Base-by-base conservation (phyloP, 2,113 vertebrate genomes). In the Apteryx mantelli region DNA sequence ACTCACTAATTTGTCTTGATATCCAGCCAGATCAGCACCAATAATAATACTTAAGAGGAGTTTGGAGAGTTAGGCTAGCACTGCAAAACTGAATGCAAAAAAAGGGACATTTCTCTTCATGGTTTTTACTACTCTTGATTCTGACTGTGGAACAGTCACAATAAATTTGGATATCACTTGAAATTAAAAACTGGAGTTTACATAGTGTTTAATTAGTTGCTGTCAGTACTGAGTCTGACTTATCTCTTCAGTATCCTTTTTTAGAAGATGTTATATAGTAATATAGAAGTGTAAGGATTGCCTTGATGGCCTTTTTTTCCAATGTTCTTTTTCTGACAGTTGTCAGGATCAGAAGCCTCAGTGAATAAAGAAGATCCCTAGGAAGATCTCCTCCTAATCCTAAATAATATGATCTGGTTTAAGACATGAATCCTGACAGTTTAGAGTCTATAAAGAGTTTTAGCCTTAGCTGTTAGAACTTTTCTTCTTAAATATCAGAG, bases 1-100 rank as follows among this genome's bases (percentile, higher is more conserved):
- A 75, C 34, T 90, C 74, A 28, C 21, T 80, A 76, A 90, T 92
- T 92, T 78, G 10, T 77, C 63, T 82, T 89, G 34, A 68, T 88
- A 75, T 46, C 22, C 42, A 75, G 18, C 60, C 70, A 89, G 87
- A 60, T 96, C 70, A 86, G n/a, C 36, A 68, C 70, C 69, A 69
- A 71, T 95, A 88, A 88, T 87, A 88, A 95, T 89, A 84, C 75
- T 82, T 85, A 58, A 25, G 28, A 68, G 50, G 46, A 61, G 28
- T 82, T 91, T 85, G 38, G 32, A 79, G 66, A 71, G 11, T 88
- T 74, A 80, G 36, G 9, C 10, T 82, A 26, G 25, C 19, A 13
- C 32, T 71, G 56, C 38, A 82, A 42, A 61, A 24, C 25, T 81
- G 13, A 12, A 52, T 16, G 34, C 7, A 63, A 65, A 46, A 91